Conservation (phyloP, 1,140 invertebrate genomes). For the Proales similis region DNA sequence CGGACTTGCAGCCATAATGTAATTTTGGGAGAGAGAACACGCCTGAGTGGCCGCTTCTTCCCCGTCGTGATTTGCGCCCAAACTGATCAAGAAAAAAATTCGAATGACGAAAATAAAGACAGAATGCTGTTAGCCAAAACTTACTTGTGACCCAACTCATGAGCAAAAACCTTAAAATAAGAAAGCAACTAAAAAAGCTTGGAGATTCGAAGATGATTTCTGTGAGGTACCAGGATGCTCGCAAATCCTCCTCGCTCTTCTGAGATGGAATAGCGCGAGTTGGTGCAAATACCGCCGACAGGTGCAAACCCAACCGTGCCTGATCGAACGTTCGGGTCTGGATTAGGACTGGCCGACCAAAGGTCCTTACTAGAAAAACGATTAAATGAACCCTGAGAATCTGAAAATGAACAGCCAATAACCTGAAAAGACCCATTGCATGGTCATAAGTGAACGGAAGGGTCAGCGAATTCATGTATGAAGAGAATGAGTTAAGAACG, state of each 20-base stretch:
- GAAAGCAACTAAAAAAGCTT: too few relatives aligned
- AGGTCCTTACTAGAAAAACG: slow-evolving; percentile 22
- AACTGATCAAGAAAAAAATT: too few relatives aligned
- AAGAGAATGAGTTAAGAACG: not conserved
- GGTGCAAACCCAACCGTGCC: slow-evolving; percentile 21
- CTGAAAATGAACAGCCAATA: not conserved
- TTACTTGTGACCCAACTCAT: slow-evolving; percentile 26
- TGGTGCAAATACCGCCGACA: slow-evolving; percentile 5
- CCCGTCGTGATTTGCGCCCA: slow-evolving; percentile 26
- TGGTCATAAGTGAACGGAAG: slow-evolving; percentile 22
- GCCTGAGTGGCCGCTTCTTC: not conserved
- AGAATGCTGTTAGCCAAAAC: too few relatives aligned
- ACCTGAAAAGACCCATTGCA: slow-evolving; percentile 17
- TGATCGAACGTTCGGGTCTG: not conserved
- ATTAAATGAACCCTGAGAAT: too few relatives aligned
- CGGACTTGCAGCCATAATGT: slow-evolving; percentile 20
- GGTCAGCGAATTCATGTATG: slow-evolving; percentile 7
- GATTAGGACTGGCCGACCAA: not conserved
- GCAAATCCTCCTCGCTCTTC: slow-evolving; percentile 19
- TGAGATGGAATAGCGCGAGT: not conserved
- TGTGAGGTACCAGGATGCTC: slow-evolving; percentile 3
- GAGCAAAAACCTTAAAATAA: too few relatives aligned
- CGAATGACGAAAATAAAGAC: too few relatives aligned
- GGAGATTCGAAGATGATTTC: too few relatives aligned
- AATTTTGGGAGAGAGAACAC: not conserved